Percentiles rank a stretch among this genome's conserved stretches.
Conservation (phyloP, 2,888 invertebrate species). For the Brachypalpus laphriformis region DNA sequence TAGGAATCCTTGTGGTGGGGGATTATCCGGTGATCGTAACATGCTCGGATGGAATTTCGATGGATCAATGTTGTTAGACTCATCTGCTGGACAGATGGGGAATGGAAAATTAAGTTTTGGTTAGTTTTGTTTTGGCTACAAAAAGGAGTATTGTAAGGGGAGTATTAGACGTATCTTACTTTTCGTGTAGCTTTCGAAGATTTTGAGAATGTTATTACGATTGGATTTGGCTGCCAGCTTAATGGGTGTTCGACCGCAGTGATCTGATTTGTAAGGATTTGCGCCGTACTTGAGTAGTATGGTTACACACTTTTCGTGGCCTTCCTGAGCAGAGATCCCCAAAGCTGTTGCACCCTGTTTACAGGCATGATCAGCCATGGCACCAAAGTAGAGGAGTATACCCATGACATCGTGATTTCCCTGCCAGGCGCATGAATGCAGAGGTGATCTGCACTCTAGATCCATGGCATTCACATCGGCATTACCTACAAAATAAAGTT, state of each 20-base stretch:
- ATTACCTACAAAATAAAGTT: slow-evolving; percentile 84
- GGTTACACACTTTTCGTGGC: slow-evolving; percentile 95
- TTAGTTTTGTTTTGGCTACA: slow-evolving; percentile 54
- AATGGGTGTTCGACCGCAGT: slow-evolving; percentile 93
- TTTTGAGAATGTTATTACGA: slow-evolving; percentile 91
- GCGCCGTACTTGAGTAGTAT: slow-evolving; percentile 92
- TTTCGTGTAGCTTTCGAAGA: slow-evolving; percentile 88
- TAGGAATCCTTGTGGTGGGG: slow-evolving; percentile 78
- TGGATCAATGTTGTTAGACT: slow-evolving; percentile 81
- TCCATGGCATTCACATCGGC: slow-evolving; percentile 95
- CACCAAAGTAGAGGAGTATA: slow-evolving; percentile 90
- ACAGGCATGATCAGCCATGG: slow-evolving; percentile 94
- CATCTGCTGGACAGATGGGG: slow-evolving; percentile 78
- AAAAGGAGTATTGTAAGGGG: slow-evolving; percentile 36
- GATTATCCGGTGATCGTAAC: slow-evolving; percentile 82
- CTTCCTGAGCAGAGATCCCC: slow-evolving; percentile 97
- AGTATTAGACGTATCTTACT: slow-evolving; percentile 77
- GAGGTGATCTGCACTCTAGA: slow-evolving; percentile 92
- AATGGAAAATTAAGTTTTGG: slow-evolving; percentile 57
- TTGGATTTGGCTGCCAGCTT: slow-evolving; percentile 96
- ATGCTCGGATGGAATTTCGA: slow-evolving; percentile 82
- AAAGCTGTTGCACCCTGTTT: slow-evolving; percentile 98
- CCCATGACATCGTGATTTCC: slow-evolving; percentile 94
- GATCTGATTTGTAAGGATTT: slow-evolving; percentile 92
- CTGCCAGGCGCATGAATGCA: slow-evolving; percentile 98